Percentiles rank a stretch among this genome's conserved stretches.
phyloP scores from a whole-genome alignment of 2,797 vertebrate genomes.

The Malacoctenus gilli region DNA sequence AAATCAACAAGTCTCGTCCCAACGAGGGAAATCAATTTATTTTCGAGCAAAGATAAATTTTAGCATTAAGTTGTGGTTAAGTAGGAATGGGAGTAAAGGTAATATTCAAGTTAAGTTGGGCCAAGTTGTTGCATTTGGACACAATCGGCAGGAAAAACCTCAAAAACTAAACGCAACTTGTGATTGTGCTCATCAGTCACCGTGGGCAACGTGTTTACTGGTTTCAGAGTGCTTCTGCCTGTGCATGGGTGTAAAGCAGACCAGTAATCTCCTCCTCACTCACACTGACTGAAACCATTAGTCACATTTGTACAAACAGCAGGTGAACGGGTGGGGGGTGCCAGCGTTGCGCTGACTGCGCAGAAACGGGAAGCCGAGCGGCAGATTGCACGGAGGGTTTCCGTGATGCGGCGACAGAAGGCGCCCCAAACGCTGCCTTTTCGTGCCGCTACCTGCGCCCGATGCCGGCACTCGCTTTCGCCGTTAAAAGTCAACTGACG shows the following conservation, averaged over 20 bases:
- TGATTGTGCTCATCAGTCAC: slow-evolving; percentile 57
- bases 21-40: too few species aligned
- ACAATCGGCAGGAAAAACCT: too few species aligned
- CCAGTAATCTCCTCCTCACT: slow-evolving; percentile 56
- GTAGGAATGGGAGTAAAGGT: too few species aligned
- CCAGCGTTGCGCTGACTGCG: background rate
- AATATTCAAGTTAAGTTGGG: too few species aligned
- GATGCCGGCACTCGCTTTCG: slow-evolving; percentile 1
- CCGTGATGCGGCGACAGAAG: slow-evolving; percentile 5
- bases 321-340: slow-evolving; percentile 23
- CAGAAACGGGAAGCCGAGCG: background rate
- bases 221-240: slow-evolving; percentile 40
- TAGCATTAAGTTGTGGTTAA: too few species aligned
- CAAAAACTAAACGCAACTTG: too few species aligned
- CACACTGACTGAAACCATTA: slow-evolving; percentile 57
- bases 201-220: slow-evolving; percentile 54
- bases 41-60: too few species aligned
- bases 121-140: too few species aligned
- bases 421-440: background rate
- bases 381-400: slow-evolving; percentile 23
- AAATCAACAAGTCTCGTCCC: too few species aligned
- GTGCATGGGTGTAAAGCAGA: slow-evolving; percentile 32
- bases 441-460: background rate
- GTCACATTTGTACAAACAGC: slow-evolving; percentile 49
- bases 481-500: slow-evolving; percentile 5